Evolutionary conservation across 2,113 vertebrate species (phyloP).

Genomic region (Microtus montanus): DNA sequence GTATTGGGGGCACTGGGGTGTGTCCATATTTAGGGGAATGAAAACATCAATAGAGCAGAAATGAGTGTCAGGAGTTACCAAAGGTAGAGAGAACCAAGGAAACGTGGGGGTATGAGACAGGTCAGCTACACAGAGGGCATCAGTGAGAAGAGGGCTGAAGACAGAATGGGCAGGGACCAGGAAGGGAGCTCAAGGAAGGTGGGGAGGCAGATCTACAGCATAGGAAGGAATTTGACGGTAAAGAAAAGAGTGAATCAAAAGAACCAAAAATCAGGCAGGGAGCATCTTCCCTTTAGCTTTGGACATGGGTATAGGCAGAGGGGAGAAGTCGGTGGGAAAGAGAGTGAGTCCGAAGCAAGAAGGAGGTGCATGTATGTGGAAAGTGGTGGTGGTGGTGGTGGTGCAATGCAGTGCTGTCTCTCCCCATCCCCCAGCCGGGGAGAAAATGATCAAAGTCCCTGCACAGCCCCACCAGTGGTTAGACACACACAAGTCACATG

Average conservation of each 20-base stretch:
- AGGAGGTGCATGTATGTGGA: background rate
- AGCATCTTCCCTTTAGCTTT: no score
- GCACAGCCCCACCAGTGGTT: background rate
- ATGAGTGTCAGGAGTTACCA: background rate
- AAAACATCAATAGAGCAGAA: background rate
- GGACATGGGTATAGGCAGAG: background rate
- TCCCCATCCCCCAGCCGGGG: background rate
- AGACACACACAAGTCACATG: background rate
- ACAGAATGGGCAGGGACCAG: background rate
- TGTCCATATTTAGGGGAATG: background rate
- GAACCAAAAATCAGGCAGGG: background rate
- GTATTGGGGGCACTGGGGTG: background rate
- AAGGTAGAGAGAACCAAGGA: background rate
- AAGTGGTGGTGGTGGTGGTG: background rate
- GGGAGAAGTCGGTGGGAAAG: no score
- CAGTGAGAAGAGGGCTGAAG: background rate
- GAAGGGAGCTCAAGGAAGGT: background rate
- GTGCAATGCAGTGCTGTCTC: background rate
- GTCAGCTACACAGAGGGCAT: background rate
- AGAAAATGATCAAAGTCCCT: background rate
- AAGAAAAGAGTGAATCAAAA: slow-evolving; percentile 5
- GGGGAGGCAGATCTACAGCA: fast-evolving
- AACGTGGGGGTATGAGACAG: fast-evolving
- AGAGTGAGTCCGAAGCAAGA: no score
- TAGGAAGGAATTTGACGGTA: background rate